phyloP scores from a whole-genome alignment of 2,888 invertebrate species.

The Cosmorhoe ocellata region DNA sequence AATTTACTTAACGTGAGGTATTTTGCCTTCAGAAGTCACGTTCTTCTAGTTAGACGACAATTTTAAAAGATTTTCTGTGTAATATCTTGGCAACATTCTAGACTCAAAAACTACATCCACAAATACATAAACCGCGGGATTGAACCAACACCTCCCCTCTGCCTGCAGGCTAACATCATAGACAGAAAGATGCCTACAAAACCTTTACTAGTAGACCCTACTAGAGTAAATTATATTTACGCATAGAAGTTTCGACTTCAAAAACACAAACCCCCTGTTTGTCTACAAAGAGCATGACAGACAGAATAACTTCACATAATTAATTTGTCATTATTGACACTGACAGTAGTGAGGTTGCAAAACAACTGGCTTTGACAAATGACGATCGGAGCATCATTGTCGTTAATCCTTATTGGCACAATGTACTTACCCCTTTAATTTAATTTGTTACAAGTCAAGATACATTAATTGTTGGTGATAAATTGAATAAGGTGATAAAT shows the following conservation, averaged over 20 bases:
- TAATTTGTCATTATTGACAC: constrained; percentile 23
- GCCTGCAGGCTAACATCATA: too few relatives aligned
- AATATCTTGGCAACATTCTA: too few relatives aligned
- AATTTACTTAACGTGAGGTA: too few relatives aligned
- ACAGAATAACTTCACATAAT: constrained; percentile 20
- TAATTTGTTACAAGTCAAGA: constrained; percentile 12
- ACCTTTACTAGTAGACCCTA: too few relatives aligned
- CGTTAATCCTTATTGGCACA: background rate
- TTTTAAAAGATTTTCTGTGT: too few relatives aligned
- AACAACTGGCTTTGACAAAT: constrained; percentile 23
- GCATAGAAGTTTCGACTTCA: background rate
- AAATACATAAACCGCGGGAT: too few relatives aligned
- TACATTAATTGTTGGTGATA: constrained; percentile 3
- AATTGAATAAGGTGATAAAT: background rate
- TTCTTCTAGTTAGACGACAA: too few relatives aligned
- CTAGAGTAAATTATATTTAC: background rate
- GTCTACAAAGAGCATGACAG: constrained; percentile 16
- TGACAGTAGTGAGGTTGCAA: constrained; percentile 20
- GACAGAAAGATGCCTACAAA: too few relatives aligned
- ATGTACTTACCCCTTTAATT: constrained; percentile 11
- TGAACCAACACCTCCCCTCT: too few relatives aligned
- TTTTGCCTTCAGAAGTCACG: too few relatives aligned
- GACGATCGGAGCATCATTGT: constrained; percentile 7
- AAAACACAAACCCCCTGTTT: constrained; percentile 13
- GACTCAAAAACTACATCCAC: too few relatives aligned